Evolutionary conservation across 1,140 invertebrate species (phyloP).

Genomic region (Tenebrio molitor): DNA sequence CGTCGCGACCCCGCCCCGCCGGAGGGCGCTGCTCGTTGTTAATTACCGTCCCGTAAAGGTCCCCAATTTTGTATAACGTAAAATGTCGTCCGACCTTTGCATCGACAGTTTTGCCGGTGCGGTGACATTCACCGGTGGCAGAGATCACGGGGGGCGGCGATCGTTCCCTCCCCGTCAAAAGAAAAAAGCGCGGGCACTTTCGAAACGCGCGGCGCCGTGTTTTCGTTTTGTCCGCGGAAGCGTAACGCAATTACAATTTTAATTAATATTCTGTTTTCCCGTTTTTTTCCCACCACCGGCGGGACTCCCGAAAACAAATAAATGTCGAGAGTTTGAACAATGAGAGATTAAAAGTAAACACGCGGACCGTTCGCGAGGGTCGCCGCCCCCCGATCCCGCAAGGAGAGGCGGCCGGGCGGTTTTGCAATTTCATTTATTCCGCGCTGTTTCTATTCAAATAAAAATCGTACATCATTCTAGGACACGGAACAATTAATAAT

Average conservation of each 20-base stretch:
- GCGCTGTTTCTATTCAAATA: constrained; percentile 58
- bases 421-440: constrained; percentile 55
- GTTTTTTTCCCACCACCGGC: constrained; percentile 49
- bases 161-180: not conserved
- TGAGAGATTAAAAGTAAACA: constrained; percentile 65
- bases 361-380: constrained; percentile 37
- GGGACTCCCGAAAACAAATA: constrained; percentile 56
- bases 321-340: constrained; percentile 61
- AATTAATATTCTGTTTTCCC: constrained; percentile 62
- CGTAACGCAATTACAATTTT: constrained; percentile 60
- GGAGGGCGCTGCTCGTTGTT: not conserved
- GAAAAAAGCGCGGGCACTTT: not conserved
- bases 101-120: constrained; percentile 43
- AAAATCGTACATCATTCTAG: constrained; percentile 61
- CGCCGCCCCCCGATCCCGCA: constrained; percentile 19
- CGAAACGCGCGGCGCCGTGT: not conserved
- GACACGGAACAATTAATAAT: constrained; percentile 61
- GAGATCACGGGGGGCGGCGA: not conserved
- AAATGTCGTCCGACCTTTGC: constrained; percentile 41
- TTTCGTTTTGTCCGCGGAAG: constrained; percentile 46
- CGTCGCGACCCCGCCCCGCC: too few species aligned
- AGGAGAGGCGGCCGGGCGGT: constrained; percentile 42
- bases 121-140: constrained; percentile 32
- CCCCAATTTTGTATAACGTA: constrained; percentile 15
- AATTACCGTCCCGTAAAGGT: not conserved